A percentile compares a stretch with the other conserved stretches of the same genome.
Evolutionary conservation across 2,797 vertebrate species (phyloP).

Genomic region (Xiphorhynchus erythropygius): DNA sequence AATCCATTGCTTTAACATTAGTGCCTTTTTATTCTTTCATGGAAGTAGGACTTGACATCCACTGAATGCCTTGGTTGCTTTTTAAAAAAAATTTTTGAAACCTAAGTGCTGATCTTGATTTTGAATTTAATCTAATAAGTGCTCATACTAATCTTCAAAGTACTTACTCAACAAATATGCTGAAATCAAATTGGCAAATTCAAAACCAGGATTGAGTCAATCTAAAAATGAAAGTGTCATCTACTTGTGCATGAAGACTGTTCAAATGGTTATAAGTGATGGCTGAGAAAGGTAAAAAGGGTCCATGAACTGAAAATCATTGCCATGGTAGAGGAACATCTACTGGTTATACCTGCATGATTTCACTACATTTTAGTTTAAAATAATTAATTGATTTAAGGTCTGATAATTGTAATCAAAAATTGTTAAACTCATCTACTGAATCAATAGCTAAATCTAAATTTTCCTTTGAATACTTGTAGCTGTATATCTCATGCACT

Average conservation of each 20-base stretch:
- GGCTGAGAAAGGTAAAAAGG: neutral
- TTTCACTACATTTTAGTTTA: neutral
- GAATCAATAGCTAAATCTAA: neutral
- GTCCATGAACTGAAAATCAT: accelerated
- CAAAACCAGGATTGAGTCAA: neutral
- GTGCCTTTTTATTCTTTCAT: conserved; percentile 32
- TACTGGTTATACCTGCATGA: neutral
- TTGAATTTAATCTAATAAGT: conserved; percentile 55
- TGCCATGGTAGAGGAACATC: neutral
- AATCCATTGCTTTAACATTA: conserved; percentile 62
- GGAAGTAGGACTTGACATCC: conserved; percentile 24
- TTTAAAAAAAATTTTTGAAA: conserved; percentile 37
- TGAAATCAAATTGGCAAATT: neutral
- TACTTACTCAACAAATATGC: neutral
- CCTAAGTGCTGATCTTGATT: conserved; percentile 25
- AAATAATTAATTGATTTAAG: neutral
- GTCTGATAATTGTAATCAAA: neutral
- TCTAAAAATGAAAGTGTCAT: neutral
- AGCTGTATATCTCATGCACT: neutral
- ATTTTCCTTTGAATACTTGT: neutral
- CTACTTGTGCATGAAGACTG: neutral
- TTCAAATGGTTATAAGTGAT: neutral
- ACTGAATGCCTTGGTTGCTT: conserved; percentile 38
- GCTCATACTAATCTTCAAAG: conserved; percentile 10
- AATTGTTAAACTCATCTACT: neutral